Base-by-base conservation (phyloP, 2,888 invertebrate genomes). In the Drosophila subquinaria region DNA sequence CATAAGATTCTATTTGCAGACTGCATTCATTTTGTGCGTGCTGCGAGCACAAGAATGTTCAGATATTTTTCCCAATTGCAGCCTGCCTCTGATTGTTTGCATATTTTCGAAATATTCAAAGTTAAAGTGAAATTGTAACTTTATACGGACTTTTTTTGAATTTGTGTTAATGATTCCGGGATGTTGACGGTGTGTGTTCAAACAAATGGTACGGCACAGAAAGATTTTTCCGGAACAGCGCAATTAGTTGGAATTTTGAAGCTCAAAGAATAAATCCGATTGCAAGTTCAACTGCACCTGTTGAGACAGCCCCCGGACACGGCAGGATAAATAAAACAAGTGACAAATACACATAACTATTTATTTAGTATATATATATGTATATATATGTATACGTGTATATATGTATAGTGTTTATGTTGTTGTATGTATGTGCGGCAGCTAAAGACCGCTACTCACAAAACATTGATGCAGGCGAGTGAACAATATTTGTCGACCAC, bases 341-440 rank as follows among this genome's bases (percentile, higher is more conserved):
- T 45, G 23, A 17, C 10, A 30, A 9, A 30, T 87, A 87, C 87
- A 83, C 82, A 81, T 79, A 83, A 83, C 87, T 79, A 83, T 83
- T 87, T 83, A 87, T 87, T 81, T 65, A 59, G 69, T 73, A 79
- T 84, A 78, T 69, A 48, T 77, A 40, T 64, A 50, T 69, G 43
- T 36, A 55, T 47, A 48, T 63, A 48, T 77, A 67, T 71, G 43
- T 76, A 65, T 51, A 63, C 69, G 61, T 56, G 48, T 64, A 53
- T 69, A 50, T 69, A 47, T 36, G 42, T 50, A 51, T 51, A 45
- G 57, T 47, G 56, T 60, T 42, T 50, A 36, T 55, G 52, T 77
- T 67, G 69, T 48, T 76, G 67, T 51, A 65, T 73, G 64, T 59
- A 66, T 61, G 60, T 75, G 63, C 52, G 65, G 40, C 60, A 43